Evolutionary conservation across 1,140 invertebrate species (phyloP), one percentile per base, ranked within the genome.

Genomic region (Ptiloglossa arizonensis): DNA sequence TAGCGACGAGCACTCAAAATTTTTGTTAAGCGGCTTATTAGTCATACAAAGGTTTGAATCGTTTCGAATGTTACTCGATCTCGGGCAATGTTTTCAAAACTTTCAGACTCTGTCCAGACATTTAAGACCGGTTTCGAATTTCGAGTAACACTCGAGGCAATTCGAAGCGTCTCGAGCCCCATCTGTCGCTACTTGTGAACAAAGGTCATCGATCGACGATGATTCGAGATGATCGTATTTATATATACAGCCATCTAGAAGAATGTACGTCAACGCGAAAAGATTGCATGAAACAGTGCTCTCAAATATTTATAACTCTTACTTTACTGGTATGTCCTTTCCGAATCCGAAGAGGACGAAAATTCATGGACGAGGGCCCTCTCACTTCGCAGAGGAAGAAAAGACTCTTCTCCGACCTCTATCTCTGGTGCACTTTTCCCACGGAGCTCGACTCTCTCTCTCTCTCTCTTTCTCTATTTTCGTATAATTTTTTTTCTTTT

Each of bases 241-340:
- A 13, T 73, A 70, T 32, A 9, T 73, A 73, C 59, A 52, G 46
- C 13, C 2, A 17, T 44, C 22, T 54, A 67, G 15, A 50, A 74
- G 72, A 74, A 46, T 67, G 72, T 74, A 74, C 72, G 72, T 67
- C 72, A 67, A 74, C 72, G 72, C 72, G 38, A 67, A 74, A 56
- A 44, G 6, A 41, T 74, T 32, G 35, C 48, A 27, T 50, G 35
- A 64, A 22, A 54, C 35, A 15, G 32, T 60, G 32, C 32, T 69
- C 22, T 60, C 27, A 50, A 67, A 46, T 22, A 32, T 54, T 56
- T 13, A 57, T 17, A 57, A 74, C n/a, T 46, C 48, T 50, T 69
- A 69, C 54, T 76, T 48, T 57, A 68, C n/a, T 6, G 66, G 50
- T 57, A 22, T 3, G 22, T 38, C 62, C 48, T 44, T 41, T 41